Percentiles rank a stretch among this genome's conserved stretches.
phyloP scores from a whole-genome alignment of 2,888 invertebrate species.

The Branchinecta sandiegonensis region DNA sequence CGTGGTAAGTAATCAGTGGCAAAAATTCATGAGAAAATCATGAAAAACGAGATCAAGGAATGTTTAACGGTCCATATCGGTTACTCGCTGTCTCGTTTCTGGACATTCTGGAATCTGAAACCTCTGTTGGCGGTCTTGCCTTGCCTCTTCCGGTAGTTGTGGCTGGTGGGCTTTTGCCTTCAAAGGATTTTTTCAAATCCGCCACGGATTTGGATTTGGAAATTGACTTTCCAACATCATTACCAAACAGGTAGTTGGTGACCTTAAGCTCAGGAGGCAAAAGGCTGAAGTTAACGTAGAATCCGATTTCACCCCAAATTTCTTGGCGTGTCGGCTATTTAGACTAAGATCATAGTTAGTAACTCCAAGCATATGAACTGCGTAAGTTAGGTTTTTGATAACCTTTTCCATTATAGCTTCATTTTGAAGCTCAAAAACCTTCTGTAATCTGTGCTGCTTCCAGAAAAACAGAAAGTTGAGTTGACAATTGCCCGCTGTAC shows the following conservation, averaged over 20 bases:
- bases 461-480: neutral
- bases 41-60: neutral
- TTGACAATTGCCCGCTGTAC: neutral
- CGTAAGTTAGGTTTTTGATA: neutral
- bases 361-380: constrained; percentile 7
- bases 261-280: neutral
- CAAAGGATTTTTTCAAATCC: neutral
- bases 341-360: neutral
- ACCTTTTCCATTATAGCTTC: no score
- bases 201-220: neutral
- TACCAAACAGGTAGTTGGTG: neutral
- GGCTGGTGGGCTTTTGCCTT: no score
- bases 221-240: neutral
- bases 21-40: neutral
- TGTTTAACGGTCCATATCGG: neutral
- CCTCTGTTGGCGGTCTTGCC: neutral
- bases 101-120: neutral
- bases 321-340: neutral
- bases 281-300: neutral
- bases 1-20: neutral
- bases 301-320: neutral
- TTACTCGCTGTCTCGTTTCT: neutral
- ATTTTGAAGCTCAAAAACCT: neutral
- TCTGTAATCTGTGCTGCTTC: neutral
- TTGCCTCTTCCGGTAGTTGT: neutral